Evolutionary conservation across 1,140 invertebrate species (phyloP), one percentile per base, ranked within the genome.

Genomic region (Leptopilina boulardi): DNA sequence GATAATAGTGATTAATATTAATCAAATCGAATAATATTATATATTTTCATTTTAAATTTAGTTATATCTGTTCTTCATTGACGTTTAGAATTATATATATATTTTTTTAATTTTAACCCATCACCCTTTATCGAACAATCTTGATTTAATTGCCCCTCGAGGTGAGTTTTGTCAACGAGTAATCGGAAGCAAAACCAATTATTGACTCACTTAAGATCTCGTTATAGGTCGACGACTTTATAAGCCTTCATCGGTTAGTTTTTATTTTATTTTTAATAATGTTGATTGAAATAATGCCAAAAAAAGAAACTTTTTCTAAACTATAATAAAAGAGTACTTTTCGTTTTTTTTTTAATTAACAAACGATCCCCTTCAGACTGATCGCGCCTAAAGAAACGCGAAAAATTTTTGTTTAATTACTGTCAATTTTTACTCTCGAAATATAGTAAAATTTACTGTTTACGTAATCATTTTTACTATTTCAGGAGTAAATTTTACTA

Each of bases 141-240:
- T 59, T 66, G 13, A 66, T 66, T 66, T 21, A 66, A 66, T 66
- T 30, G 21, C 11, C 56, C 21, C 23, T 66, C 11, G 56, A 66
- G 21, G n/a, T 51, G 13, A 18, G 23, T 30, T 66, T 66, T 66
- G 56, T 30, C 56, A 66, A 66, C 23, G 56, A 66, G 11, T 30
- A 66, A 66, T 66, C 56, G 56, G 56, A 66, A 66, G 56, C 56
- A 30, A 66, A 30, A 5, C 23, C 21, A 30, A 59, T 59, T 30
- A 66, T 51, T 30, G 56, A 26, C 23, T 15, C 47, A 66, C 21
- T 66, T 30, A 66, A 23, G 10, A 30, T 26, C 56, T 66, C 21
- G 11, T 23, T 19, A n/a, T 1, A 23, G 54, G 54, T 66, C 56
- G 15, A 26, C 10, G 56, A 66, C 56, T 26, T 66, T 26, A 26